Percentiles rank a stretch among this genome's conserved stretches.
Conservation (phyloP, 2,797 vertebrate species). For the Sphaeramia orbicularis region DNA sequence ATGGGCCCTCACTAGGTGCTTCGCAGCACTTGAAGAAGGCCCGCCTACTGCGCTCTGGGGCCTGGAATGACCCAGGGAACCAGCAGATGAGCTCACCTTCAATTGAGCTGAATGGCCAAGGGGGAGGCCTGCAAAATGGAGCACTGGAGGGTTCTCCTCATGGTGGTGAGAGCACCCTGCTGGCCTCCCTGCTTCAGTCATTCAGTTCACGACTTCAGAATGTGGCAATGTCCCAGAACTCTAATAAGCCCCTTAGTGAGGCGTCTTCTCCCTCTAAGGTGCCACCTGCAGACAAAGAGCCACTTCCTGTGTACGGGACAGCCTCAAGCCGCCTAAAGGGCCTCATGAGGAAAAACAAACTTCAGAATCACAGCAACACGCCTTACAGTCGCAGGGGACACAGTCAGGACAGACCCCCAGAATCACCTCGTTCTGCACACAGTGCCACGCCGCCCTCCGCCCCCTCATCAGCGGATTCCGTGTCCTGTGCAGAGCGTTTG, state of each 20-base stretch:
- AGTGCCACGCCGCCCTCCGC: conserved; percentile 81
- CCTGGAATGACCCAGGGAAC: conserved; percentile 92
- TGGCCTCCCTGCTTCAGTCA: conserved; percentile 98
- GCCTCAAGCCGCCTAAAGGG: conserved; percentile 96
- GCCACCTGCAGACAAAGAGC: conserved; percentile 88
- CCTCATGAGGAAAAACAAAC: conserved; percentile 94
- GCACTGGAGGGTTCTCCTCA: conserved; percentile 91
- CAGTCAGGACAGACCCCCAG: conserved; percentile 88
- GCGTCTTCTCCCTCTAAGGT: conserved; percentile 81
- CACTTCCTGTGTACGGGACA: conserved; percentile 91
- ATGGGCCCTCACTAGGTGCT: conserved; percentile 87
- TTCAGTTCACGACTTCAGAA: conserved; percentile 98
- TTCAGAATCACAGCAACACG: conserved; percentile 89
- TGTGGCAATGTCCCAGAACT: conserved; percentile 96
- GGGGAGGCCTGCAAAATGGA: conserved; percentile 89
- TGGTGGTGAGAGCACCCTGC: conserved; percentile 94
- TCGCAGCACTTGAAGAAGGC: conserved; percentile 97
- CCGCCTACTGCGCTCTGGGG: conserved; percentile 93
- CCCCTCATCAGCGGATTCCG: conserved; percentile 85
- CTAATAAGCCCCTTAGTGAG: conserved; percentile 83
- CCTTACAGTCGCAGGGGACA: conserved; percentile 88
- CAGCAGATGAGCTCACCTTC: conserved; percentile 89
- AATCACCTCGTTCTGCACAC: conserved; percentile 89
- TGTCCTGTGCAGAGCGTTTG: conserved; percentile 94
- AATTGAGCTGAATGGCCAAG: conserved; percentile 91